Base-by-base conservation (phyloP, 2,888 invertebrate genomes). In the Nymphalis c-album region DNA sequence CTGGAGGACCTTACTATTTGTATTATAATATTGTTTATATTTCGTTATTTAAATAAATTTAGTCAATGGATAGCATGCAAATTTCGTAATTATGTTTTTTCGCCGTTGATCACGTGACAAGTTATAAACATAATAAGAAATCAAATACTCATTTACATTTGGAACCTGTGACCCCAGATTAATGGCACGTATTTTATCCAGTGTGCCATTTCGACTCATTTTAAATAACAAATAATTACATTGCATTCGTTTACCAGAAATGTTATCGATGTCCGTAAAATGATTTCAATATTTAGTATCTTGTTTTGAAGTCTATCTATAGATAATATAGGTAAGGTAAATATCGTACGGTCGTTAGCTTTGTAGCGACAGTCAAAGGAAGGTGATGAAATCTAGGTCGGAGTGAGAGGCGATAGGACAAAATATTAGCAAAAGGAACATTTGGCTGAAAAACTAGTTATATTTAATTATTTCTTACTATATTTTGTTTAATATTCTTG, bases 361-460 rank as follows among this genome's bases (percentile, higher is more conserved):
- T 64, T 64, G 62, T 67, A 58, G 20, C n/a, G 64, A 67, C 61
- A 61, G 62, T 62, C 68, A 68, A 60, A 70, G 70, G 68, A 67
- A 64, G 45, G 64, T 68, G 70, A 68, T 53, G 70, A 62, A 68
- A 70, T 70, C 62, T 69, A 60, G 71, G 69, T 60, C 71, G 55
- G 40, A 67, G 67, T 71, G 71, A 71, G 69, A 69, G 71, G 71
- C 59, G 66, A 67, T 71, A 71, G 71, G 67, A 69, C 60, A 46
- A 60, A 69, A 66, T 68, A 58, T 45, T 61, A 53, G 59, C 40
- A 51, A 57, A 47, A 64, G 48, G 53, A 62, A 40, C 45, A 60
- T 64, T 62, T 22, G 17, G 26, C 22, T 60, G 35, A 26, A 60
- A 60, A 47, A 59, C 17, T 17, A 26, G 40, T 40, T 48, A n/a